Base-by-base conservation (phyloP, 2,888 invertebrate species). In the Torymus tubicola region DNA sequence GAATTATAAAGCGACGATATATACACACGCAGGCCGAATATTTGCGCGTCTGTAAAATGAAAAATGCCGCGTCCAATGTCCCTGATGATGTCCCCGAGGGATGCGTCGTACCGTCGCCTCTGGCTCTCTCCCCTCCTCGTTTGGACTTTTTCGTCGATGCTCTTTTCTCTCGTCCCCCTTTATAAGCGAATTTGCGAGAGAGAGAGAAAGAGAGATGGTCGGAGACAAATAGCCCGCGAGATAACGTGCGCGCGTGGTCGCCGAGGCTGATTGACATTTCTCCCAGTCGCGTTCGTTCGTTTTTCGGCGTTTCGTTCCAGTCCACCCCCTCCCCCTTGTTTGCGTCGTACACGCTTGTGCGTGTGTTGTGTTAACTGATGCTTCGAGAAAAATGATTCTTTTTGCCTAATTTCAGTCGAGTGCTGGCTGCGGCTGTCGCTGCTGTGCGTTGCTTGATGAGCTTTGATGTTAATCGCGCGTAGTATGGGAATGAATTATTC, bases 51-150 rank as follows among this genome's bases (percentile, higher is more conserved):
- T 61, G 31, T 18, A 58, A 70, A 78, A 83, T 87, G 88, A 88
- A 88, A 89, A 89, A 88, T 87, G 87, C 87, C 86, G 86, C 87
- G 87, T 89, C 88, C 89, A 89, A 90, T 90, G 90, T 89, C 87
- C 87, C 87, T 88, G 89, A 89, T 89, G 87, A 90, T 86, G 86
- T 86, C 86, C 88, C 88, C 87, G 73, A 72, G 89, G 88, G 88
- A 88, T 75, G 75, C 42, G 12, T 13, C 67, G 50, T n/a, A 53
- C 76, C 61, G 13, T 73, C 67, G 78, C 65, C 77, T 71, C 73
- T 53, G 64, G 14, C 73, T 69, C 78, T 68, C 77, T 71, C 73
- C 50, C 80, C 81, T 31, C 80, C 80, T 63, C 82, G 72, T 80
- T 67, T 13, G 52, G 42, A 42, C 58, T 58, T 60, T 63, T 65